phyloP scores from a whole-genome alignment of 2,113 vertebrate species.

The Oryzias curvinotus region DNA sequence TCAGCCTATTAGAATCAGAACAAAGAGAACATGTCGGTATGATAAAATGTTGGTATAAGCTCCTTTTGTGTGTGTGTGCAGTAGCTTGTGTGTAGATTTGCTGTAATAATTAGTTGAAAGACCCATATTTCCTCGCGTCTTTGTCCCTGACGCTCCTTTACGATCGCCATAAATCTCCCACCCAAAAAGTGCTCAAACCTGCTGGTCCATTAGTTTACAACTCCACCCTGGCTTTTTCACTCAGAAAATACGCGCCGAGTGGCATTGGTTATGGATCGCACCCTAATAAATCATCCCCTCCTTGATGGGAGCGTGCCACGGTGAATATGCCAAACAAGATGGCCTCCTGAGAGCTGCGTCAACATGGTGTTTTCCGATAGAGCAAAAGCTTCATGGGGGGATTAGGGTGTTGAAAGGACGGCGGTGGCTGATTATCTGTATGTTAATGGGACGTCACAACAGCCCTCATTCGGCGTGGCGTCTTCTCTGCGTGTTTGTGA shows the following conservation, averaged over 20 bases:
- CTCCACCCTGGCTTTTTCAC: slow-evolving; percentile 65
- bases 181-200: slow-evolving; percentile 70
- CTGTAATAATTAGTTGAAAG: slow-evolving; percentile 64
- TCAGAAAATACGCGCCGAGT: slow-evolving; percentile 69
- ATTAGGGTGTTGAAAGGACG: slow-evolving; percentile 64
- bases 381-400: slow-evolving; percentile 68
- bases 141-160: slow-evolving; percentile 78
- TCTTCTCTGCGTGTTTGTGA: slow-evolving; percentile 30
- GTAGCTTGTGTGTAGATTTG: slow-evolving; percentile 44
- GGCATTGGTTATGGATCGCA: slow-evolving; percentile 67
- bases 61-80: slow-evolving; percentile 36
- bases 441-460: slow-evolving; percentile 69
- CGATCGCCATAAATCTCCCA: slow-evolving; percentile 75
- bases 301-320: slow-evolving; percentile 59
- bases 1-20: slow-evolving; percentile 83
- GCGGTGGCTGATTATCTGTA: slow-evolving; percentile 67
- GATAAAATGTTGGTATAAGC: slow-evolving; percentile 54
- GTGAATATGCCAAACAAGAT: slow-evolving; percentile 73
- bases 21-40: slow-evolving; percentile 70
- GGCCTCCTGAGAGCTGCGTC: slow-evolving; percentile 61
- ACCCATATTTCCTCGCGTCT: slow-evolving; percentile 66
- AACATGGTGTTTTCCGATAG: slow-evolving; percentile 75
- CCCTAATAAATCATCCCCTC: slow-evolving; percentile 73
- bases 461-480: slow-evolving; percentile 45
- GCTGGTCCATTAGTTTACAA: slow-evolving; percentile 79